Evolutionary conservation across 2,797 vertebrate genomes (phyloP).

Genomic region (Rhynchonycteris naso): DNA sequence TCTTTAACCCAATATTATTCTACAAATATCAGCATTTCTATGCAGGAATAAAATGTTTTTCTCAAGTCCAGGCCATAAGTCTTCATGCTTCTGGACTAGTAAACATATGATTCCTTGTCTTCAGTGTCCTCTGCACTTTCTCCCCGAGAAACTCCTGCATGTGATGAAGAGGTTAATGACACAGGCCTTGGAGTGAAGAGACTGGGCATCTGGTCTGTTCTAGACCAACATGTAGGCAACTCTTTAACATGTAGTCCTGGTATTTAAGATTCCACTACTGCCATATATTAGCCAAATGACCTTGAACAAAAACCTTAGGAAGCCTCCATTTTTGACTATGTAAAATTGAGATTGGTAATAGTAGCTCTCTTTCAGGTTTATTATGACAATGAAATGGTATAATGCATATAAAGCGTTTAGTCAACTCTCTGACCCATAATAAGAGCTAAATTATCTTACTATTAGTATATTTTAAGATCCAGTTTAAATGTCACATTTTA

Average conservation of each 20-base stretch:
- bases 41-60: neutral
- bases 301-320: neutral
- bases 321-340: neutral
- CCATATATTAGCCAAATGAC: neutral
- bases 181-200: neutral
- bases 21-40: neutral
- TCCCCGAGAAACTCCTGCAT: neutral
- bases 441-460: slow-evolving; percentile 21
- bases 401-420: neutral
- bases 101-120: neutral
- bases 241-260: neutral
- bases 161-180: neutral
- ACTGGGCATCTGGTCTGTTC: neutral
- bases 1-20: neutral
- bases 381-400: slow-evolving; percentile 38
- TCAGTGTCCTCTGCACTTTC: neutral
- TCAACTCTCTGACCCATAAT: neutral
- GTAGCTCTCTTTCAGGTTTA: slow-evolving; percentile 1
- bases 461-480: neutral
- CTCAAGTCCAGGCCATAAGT: neutral
- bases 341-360: neutral
- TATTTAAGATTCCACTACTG: neutral
- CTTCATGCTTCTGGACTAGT: neutral
- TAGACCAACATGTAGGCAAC: neutral
- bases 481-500: slow-evolving; percentile 19